A percentile compares a stretch with the other conserved stretches of the same genome.
Conservation (phyloP, 64 coral and sea anemone genomes). For the Dendronephthya gigantea region DNA sequence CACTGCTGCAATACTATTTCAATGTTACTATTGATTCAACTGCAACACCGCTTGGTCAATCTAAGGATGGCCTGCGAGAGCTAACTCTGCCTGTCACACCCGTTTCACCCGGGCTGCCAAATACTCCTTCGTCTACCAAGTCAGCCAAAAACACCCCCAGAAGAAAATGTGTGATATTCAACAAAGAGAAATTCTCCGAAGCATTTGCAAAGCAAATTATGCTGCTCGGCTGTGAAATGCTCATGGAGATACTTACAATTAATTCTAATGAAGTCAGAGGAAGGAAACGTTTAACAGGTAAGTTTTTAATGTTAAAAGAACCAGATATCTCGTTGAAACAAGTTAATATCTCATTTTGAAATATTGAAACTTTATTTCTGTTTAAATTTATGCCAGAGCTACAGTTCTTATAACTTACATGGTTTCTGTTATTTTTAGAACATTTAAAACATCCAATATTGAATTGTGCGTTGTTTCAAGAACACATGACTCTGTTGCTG, state of each 20-base stretch:
- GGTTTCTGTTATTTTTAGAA: neutral
- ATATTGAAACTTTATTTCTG: too few relatives aligned
- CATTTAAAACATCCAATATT: neutral
- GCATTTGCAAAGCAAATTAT: neutral
- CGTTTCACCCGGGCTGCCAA: neutral
- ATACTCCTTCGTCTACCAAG: neutral
- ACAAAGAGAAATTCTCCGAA: neutral
- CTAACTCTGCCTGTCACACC: neutral
- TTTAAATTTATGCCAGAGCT: too few relatives aligned
- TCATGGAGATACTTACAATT: neutral
- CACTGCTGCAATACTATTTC: slow-evolving; percentile 84
- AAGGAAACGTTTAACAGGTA: neutral
- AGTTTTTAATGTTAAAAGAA: neutral
- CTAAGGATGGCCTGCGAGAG: neutral
- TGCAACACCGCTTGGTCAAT: neutral
- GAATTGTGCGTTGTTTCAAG: neutral
- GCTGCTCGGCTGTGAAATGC: neutral
- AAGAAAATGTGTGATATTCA: neutral
- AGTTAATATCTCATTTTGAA: too few relatives aligned
- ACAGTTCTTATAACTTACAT: too few relatives aligned
- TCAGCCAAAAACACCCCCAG: neutral
- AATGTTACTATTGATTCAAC: neutral
- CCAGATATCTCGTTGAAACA: too few relatives aligned
- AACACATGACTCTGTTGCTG: neutral
- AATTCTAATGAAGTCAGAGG: neutral